Evolutionary conservation across 2,797 vertebrate species (phyloP).

Genomic region (Anguilla megastoma): DNA sequence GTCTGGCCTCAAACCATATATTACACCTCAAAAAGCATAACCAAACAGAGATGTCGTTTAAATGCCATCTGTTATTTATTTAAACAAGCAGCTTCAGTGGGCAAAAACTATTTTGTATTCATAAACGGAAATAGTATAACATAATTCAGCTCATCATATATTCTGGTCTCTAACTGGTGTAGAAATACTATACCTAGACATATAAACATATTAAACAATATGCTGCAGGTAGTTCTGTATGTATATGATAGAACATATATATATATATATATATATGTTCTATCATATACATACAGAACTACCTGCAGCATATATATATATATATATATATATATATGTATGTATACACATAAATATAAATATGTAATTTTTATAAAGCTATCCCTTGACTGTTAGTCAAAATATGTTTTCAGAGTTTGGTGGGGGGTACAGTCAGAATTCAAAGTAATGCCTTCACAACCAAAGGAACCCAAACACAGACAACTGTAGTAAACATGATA

Average conservation of each 20-base stretch:
- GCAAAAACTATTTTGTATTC: not conserved
- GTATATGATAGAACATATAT: too few relatives aligned
- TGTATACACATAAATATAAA: too few relatives aligned
- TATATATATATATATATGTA: too few relatives aligned
- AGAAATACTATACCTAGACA: not conserved
- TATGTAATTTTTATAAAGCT: too few relatives aligned
- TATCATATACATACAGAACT: too few relatives aligned
- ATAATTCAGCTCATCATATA: not conserved
- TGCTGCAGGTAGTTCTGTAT: not conserved
- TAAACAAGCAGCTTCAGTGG: not conserved
- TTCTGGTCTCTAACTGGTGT: not conserved
- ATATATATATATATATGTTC: too few relatives aligned
- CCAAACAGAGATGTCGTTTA: not conserved
- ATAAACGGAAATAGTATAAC: not conserved
- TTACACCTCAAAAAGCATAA: not conserved
- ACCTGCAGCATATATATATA: too few relatives aligned
- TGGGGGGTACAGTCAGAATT: not conserved
- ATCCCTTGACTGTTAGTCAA: not conserved
- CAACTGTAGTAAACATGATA: constrained; percentile 9
- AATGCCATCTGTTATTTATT: not conserved
- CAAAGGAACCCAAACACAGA: not conserved
- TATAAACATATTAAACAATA: not conserved
- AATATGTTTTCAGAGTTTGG: not conserved
- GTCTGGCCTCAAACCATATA: not conserved
- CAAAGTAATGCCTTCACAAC: not conserved